Evolutionary conservation across 2,888 invertebrate species (phyloP).

Genomic region (Proisotoma minuta): DNA sequence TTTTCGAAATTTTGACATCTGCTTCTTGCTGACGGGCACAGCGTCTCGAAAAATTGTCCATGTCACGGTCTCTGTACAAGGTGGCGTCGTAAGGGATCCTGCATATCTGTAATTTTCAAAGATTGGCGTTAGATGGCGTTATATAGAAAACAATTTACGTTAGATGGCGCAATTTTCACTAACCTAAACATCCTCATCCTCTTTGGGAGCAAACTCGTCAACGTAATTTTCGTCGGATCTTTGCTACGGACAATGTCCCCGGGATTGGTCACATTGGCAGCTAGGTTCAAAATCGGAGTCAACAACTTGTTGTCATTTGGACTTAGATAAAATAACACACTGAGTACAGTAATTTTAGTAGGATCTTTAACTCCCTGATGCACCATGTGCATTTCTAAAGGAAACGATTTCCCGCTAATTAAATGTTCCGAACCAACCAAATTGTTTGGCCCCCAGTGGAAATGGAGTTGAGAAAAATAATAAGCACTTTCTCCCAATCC

Average conservation of each 20-base stretch:
- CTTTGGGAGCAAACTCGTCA: slow-evolving; percentile 24
- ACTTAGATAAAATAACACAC: slow-evolving; percentile 22
- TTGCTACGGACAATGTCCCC: not conserved
- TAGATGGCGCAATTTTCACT: not conserved
- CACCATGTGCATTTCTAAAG: slow-evolving; percentile 32
- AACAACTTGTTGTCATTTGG: slow-evolving; percentile 24
- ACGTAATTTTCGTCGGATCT: slow-evolving; percentile 7
- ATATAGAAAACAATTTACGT: not conserved
- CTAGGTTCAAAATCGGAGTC: slow-evolving; percentile 22
- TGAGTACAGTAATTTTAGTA: slow-evolving; percentile 24
- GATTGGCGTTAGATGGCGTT: not conserved
- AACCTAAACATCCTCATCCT: slow-evolving; percentile 25
- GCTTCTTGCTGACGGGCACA: slow-evolving; percentile 19
- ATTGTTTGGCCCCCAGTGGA: slow-evolving; percentile 30
- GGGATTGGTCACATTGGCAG: slow-evolving; percentile 4
- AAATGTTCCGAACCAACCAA: slow-evolving; percentile 22
- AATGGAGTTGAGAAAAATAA: slow-evolving; percentile 23
- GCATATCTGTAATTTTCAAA: slow-evolving; percentile 15
- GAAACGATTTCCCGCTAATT: slow-evolving; percentile 18
- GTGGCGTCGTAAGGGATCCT: slow-evolving; percentile 33
- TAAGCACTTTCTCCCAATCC: slow-evolving; percentile 23
- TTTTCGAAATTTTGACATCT: slow-evolving; percentile 23
- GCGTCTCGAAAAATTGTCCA: slow-evolving; percentile 36
- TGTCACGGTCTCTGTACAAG: slow-evolving; percentile 26
- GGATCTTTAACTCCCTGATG: slow-evolving; percentile 22